Evolutionary conservation across 2,797 vertebrate genomes (phyloP).

Genomic region (Sebastes hubbsi): DNA sequence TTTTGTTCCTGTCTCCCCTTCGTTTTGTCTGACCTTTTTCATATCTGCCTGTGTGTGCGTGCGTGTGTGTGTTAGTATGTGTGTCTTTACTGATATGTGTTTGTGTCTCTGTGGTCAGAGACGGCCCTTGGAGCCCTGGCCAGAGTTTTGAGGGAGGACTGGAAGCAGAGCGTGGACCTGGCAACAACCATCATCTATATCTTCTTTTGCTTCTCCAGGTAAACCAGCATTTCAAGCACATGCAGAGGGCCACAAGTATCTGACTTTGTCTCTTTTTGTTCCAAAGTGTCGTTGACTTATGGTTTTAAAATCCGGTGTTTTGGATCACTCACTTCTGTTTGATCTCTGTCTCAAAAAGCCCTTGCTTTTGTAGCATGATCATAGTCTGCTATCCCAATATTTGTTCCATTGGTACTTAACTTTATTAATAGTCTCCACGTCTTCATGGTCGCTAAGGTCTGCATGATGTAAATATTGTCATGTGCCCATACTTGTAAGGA

Average conservation of each 20-base stretch:
- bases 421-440: neutral
- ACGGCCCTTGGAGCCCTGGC: slow-evolving; percentile 89
- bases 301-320: neutral
- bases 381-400: neutral
- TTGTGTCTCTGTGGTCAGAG: slow-evolving; percentile 78
- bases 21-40: neutral
- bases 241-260: neutral
- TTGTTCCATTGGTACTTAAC: neutral
- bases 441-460: neutral
- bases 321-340: neutral
- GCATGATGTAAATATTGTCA: neutral
- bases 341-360: neutral
- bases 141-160: slow-evolving; percentile 92
- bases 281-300: neutral
- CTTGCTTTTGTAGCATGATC: neutral
- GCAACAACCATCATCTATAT: slow-evolving; percentile 94
- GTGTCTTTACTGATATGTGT: neutral
- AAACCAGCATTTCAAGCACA: slow-evolving; percentile 7
- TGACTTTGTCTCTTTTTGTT: neutral
- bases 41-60: neutral
- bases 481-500: no score
- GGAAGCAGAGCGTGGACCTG: slow-evolving; percentile 94
- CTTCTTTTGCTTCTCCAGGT: slow-evolving; percentile 97
- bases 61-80: neutral
- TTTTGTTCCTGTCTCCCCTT: neutral